Conservation (phyloP, 2,888 invertebrate genomes). For the Leptopilina syphax region DNA sequence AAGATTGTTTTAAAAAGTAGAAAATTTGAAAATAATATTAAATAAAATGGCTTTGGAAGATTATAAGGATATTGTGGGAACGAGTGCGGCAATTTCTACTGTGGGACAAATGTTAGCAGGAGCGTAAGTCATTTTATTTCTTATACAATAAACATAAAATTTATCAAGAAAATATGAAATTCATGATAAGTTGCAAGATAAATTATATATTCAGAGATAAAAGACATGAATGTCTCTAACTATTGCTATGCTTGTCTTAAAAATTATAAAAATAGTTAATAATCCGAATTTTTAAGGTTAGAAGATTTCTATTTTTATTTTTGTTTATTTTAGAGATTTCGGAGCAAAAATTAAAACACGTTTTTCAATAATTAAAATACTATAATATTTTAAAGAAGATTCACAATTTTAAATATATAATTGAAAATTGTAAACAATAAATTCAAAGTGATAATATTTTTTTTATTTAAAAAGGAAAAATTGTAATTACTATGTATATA, state of each 20-base stretch:
- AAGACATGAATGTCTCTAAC: not conserved
- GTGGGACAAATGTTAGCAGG: slow-evolving; percentile 91
- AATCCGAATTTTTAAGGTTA: slow-evolving; percentile 17
- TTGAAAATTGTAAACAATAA: no score
- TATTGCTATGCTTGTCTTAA: not conserved
- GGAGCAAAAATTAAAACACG: not conserved
- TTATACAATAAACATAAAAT: not conserved
- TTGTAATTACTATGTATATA: not conserved
- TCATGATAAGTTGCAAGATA: not conserved
- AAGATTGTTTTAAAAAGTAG: not conserved
- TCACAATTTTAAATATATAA: no score
- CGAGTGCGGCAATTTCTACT: slow-evolving; percentile 86
- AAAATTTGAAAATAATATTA: not conserved
- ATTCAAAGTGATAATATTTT: no score
- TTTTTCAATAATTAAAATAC: not conserved
- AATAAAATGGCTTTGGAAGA: slow-evolving; percentile 79
- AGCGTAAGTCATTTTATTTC: slow-evolving; percentile 75
- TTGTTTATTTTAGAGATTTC: not conserved
- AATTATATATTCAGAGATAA: not conserved
- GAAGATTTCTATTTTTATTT: not conserved
- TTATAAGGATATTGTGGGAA: slow-evolving; percentile 83
- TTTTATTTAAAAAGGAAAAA: not conserved
- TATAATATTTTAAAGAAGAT: no score
- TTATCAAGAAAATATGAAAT: not conserved
- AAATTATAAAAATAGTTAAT: not conserved